phyloP scores from a whole-genome alignment of 2,113 vertebrate species.

The Piaya cayana region DNA sequence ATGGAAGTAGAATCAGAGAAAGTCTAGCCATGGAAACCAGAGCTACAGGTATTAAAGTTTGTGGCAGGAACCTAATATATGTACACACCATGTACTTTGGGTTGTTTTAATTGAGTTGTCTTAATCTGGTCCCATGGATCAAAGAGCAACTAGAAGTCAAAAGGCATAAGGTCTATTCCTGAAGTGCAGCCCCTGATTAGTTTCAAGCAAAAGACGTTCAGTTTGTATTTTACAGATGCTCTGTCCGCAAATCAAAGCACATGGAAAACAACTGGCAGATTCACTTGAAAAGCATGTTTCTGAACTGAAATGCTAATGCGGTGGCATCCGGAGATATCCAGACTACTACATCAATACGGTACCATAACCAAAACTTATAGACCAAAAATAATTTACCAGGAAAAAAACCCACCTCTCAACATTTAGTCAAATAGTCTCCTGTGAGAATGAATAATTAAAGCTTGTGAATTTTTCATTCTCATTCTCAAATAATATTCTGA shows the following conservation, averaged over 20 bases:
- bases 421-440: neutral
- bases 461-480: neutral
- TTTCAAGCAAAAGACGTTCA: neutral
- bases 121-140: neutral
- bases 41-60: neutral
- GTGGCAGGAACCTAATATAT: neutral
- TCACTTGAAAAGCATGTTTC: neutral
- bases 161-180: neutral
- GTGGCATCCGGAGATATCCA: neutral
- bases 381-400: neutral
- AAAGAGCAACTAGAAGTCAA: neutral
- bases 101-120: rapidly evolving
- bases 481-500: neutral
- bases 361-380: rapidly evolving
- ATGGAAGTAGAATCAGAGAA: neutral
- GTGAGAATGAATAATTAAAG: neutral
- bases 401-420: neutral
- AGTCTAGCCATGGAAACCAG: neutral
- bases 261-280: rapidly evolving
- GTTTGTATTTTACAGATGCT: neutral
- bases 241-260: neutral
- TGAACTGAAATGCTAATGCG: neutral
- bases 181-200: neutral
- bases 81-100: neutral
- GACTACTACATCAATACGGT: neutral